Evolutionary conservation across 2,888 invertebrate species (phyloP), one percentile per base, ranked within the genome.

Genomic region (Anodontia alba): DNA sequence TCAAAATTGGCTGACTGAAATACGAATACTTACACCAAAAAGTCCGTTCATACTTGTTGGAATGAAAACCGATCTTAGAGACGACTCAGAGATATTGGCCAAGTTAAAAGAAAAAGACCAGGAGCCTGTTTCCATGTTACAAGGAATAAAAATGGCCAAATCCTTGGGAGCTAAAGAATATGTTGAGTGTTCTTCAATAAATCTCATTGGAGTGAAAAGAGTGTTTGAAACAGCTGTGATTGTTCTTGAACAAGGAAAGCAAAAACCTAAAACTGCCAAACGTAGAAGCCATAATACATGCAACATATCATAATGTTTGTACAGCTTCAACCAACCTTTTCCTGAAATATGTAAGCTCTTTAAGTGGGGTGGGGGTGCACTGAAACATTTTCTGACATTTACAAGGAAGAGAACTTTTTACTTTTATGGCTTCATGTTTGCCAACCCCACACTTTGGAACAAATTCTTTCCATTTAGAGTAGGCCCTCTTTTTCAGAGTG

Each of bases 1-100:
- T 73, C 83, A 87, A 67, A 89, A 87, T 57, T 91, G 91, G 91
- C 62, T 91, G 20, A 86, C 89, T 23, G 91, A 91, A 86, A 87
- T 91, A 42, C 72, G 78, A 38, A 71, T 80, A 49, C 73, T 88
- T 1, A 77, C 87, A 54, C 86, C 88, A 12, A 77, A 80, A 31
- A 89, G 89, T 15, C 83, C 89, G 23, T 91, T 88, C 74, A 81
- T 90, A 69, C 81, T 90, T 36, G 91, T 90, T 46, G 91, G 89
- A 70, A 89, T 88, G 12, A 89, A 90, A 76, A 88, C 88, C 10
- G 90, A 90, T 75, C 83, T 86, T 31, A 69, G 89, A 54, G 84
- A 89, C 51, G 85, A 89, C 66, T 31, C 74, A 51, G 77, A 76
- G 17, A 67, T 78, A 10, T 12, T 80, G 12, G 68, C 79, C 23